A percentile compares a stretch with the other conserved stretches of the same genome.
phyloP scores from a whole-genome alignment of 2,888 invertebrate genomes.

The Neoscelio sp. region DNA sequence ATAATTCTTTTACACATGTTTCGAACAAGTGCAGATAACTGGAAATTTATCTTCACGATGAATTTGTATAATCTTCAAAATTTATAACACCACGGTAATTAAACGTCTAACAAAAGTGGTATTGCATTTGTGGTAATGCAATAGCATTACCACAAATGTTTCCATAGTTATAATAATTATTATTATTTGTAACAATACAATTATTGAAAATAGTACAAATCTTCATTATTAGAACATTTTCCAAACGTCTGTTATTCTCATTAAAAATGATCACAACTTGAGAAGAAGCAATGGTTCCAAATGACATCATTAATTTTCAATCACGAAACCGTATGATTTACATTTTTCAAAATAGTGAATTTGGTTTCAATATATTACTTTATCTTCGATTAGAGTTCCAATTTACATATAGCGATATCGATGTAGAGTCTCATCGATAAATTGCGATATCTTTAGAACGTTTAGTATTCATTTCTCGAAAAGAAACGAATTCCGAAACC shows the following conservation, averaged over 20 bases:
- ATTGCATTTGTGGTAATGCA: too few species aligned
- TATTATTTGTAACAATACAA: too few species aligned
- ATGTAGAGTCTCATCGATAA: conserved; percentile 17
- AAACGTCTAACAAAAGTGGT: too few species aligned
- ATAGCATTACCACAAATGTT: too few species aligned
- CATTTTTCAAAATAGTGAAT: background rate
- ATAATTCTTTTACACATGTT: conserved; percentile 9
- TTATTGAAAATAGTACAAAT: too few species aligned
- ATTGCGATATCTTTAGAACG: conserved; percentile 16
- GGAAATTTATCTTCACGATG: too few species aligned
- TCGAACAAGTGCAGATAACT: background rate
- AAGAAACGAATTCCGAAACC: conserved; percentile 59
- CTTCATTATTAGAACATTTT: too few species aligned
- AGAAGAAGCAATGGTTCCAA: too few species aligned
- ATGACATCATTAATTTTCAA: too few species aligned
- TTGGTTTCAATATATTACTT: conserved; percentile 5
- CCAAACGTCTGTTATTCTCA: too few species aligned
- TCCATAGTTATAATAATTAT: too few species aligned
- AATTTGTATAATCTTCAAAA: background rate
- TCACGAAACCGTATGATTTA: background rate
- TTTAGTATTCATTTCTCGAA: conserved; percentile 56
- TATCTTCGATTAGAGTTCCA: background rate
- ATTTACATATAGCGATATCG: conserved; percentile 6
- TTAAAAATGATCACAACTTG: too few species aligned
- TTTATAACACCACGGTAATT: background rate